A percentile compares a stretch with the other conserved stretches of the same genome.
phyloP scores from a whole-genome alignment of 1,140 invertebrate species.

The Drosophila truncata region DNA sequence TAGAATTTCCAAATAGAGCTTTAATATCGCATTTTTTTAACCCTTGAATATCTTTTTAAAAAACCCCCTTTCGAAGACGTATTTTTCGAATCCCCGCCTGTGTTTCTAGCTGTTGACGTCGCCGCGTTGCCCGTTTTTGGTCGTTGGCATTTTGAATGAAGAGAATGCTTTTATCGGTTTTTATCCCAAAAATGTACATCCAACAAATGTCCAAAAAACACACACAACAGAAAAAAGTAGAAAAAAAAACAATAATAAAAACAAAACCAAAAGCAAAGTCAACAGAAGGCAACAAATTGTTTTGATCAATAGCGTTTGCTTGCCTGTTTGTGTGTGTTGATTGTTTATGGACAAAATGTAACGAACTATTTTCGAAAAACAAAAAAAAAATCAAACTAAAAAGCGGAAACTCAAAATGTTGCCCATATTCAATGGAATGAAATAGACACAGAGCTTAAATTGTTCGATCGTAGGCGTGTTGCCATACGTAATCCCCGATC shows the following conservation, averaged over 20 bases:
- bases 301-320: constrained; percentile 11
- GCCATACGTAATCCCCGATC: constrained; percentile 24
- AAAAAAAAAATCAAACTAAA: constrained; percentile 49
- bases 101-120: neutral
- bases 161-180: constrained; percentile 64
- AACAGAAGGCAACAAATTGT: constrained; percentile 22
- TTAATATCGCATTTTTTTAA: too few relatives aligned
- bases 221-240: constrained; percentile 4
- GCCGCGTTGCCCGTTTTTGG: constrained; percentile 64
- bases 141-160: constrained; percentile 69
- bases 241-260: constrained; percentile 8
- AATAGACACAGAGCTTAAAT: constrained; percentile 28
- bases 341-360: constrained; percentile 63
- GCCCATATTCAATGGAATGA: constrained; percentile 34
- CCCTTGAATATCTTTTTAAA: neutral
- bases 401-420: constrained; percentile 69
- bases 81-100: neutral
- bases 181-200: constrained; percentile 73
- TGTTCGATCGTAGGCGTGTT: constrained; percentile 23
- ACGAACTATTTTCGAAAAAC: constrained; percentile 52
- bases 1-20: too few relatives aligned
- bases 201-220: constrained; percentile 28
- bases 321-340: constrained; percentile 2
- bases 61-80: too few relatives aligned
- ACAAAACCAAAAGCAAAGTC: constrained; percentile 13